phyloP scores from a whole-genome alignment of 1,140 invertebrate genomes.

The Diorhabda elongata region DNA sequence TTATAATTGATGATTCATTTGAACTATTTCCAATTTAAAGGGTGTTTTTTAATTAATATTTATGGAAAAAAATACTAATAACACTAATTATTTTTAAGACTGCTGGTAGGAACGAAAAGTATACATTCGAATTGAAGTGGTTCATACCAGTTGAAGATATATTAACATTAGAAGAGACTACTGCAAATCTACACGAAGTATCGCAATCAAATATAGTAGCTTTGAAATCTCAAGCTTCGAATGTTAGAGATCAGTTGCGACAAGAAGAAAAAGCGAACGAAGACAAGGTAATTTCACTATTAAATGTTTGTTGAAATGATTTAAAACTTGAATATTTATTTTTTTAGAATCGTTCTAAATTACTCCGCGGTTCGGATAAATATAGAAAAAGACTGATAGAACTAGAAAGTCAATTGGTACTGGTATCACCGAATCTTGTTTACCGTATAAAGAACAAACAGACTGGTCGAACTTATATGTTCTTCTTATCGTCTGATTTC shows the following conservation, averaged over 20 bases:
- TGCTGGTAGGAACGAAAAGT: conserved; percentile 73
- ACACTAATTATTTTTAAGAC: conserved; percentile 50
- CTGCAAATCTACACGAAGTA: conserved; percentile 63
- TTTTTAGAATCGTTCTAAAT: conserved; percentile 24
- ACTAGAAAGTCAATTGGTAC: conserved; percentile 81
- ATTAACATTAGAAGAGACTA: conserved; percentile 64
- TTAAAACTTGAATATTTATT: not conserved
- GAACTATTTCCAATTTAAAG: too few species aligned
- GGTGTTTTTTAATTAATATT: not conserved
- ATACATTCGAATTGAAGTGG: conserved; percentile 91
- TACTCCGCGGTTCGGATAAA: conserved; percentile 72
- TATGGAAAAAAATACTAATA: not conserved
- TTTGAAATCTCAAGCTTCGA: conserved; percentile 80
- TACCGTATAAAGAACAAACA: conserved; percentile 69
- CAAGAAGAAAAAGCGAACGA: conserved; percentile 66
- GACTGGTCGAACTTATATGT: conserved; percentile 68
- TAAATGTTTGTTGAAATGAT: not conserved
- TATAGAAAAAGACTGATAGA: conserved; percentile 84
- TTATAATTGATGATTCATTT: too few species aligned
- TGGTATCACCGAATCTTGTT: conserved; percentile 84
- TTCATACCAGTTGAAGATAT: conserved; percentile 79
- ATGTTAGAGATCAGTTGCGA: conserved; percentile 76
- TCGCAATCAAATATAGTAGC: conserved; percentile 78
- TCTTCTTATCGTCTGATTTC: conserved; percentile 90
- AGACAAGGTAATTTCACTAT: conserved; percentile 27